Conservation (phyloP, 2,113 vertebrate genomes). For the Marcusenius ussheri region DNA sequence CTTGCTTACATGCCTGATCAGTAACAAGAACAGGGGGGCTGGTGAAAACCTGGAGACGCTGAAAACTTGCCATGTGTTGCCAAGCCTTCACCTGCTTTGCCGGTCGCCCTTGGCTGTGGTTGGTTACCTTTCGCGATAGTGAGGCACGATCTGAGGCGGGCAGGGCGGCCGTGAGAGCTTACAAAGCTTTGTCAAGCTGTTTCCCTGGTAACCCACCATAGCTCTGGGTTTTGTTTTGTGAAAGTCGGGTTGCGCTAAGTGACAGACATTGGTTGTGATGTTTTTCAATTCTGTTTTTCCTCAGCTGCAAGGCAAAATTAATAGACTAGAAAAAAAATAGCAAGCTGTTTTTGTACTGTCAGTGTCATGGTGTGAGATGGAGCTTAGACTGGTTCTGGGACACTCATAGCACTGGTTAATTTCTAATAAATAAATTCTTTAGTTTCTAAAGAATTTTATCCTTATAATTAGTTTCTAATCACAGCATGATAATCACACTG, state of each 20-base stretch:
- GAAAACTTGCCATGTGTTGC: background rate
- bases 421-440: background rate
- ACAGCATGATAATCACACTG: background rate
- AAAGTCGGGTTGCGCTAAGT: background rate
- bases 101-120: background rate
- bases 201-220: background rate
- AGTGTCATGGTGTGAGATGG: background rate
- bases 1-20: background rate
- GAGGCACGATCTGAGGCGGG: background rate
- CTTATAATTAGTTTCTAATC: background rate
- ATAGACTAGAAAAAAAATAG: background rate
- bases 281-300: constrained; percentile 8
- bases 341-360: background rate
- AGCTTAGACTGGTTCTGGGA: background rate
- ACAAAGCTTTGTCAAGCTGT: background rate
- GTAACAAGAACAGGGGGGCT: background rate
- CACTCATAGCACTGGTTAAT: background rate
- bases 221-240: background rate
- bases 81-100: background rate
- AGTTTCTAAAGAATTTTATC: too few species aligned
- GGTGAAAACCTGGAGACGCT: background rate
- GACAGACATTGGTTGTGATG: background rate
- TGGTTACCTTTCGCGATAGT: background rate
- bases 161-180: background rate
- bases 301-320: background rate